Evolutionary conservation across 1,140 invertebrate species (phyloP).

Genomic region (Caenorhabditis inopinata): DNA sequence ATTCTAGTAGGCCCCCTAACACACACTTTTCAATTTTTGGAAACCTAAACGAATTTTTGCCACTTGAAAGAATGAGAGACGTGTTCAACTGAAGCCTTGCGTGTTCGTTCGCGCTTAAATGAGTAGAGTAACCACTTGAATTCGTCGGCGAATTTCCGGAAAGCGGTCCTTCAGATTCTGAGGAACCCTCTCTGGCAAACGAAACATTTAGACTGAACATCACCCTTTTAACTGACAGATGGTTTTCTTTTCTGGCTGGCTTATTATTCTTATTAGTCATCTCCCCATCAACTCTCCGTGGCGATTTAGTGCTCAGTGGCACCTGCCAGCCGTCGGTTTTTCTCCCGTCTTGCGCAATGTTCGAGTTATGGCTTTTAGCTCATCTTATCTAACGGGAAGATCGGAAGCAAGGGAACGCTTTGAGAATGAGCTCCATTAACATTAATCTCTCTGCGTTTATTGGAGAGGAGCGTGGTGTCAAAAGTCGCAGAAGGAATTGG

Average conservation of each 20-base stretch:
- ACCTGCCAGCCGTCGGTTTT: constrained; percentile 16
- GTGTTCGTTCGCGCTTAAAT: constrained; percentile 19
- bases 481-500: neutral
- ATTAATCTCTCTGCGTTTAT: neutral
- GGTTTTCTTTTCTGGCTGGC: neutral
- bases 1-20: too few species aligned
- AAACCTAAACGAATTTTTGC: constrained; percentile 16
- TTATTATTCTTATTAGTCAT: constrained; percentile 10
- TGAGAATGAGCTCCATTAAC: neutral
- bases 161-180: neutral
- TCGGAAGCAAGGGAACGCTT: neutral
- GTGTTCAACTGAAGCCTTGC: constrained; percentile 1
- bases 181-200: neutral
- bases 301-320: constrained; percentile 12
- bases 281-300: neutral
- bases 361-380: constrained; percentile 26
- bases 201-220: neutral
- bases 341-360: neutral
- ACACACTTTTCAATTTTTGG: neutral
- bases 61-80: neutral
- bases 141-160: constrained; percentile 11
- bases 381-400: constrained; percentile 8
- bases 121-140: neutral
- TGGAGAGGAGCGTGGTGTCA: neutral
- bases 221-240: neutral